Conservation (phyloP, 1,140 invertebrate genomes). For the Zaprionus africanus region DNA sequence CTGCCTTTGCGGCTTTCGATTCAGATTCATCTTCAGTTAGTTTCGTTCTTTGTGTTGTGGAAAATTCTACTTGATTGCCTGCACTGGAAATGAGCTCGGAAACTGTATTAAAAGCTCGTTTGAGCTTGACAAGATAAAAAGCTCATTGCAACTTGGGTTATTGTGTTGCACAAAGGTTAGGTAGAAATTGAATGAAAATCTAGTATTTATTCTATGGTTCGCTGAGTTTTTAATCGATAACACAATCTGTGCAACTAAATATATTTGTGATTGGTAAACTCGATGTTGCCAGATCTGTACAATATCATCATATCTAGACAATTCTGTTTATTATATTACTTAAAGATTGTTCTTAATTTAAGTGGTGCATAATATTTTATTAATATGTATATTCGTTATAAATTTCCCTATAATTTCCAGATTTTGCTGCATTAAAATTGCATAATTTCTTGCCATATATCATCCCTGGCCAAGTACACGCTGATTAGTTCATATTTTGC, state of each 20-base stretch:
- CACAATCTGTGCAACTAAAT: too few relatives aligned
- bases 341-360: too few relatives aligned
- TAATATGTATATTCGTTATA: not conserved
- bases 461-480: not conserved
- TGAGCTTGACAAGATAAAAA: not conserved
- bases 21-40: not conserved
- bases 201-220: too few relatives aligned
- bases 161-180: not conserved
- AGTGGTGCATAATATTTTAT: too few relatives aligned
- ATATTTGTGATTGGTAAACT: too few relatives aligned
- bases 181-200: too few relatives aligned
- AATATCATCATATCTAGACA: too few relatives aligned
- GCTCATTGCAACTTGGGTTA: not conserved
- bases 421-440: not conserved
- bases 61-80: conserved; percentile 40
- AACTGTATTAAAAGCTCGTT: conserved; percentile 17
- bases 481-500: conserved; percentile 19
- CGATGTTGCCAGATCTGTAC: too few relatives aligned
- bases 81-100: conserved; percentile 41
- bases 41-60: conserved; percentile 26
- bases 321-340: too few relatives aligned
- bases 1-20: conserved; percentile 57
- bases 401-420: not conserved
- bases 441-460: not conserved
- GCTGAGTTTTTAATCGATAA: too few relatives aligned